Evolutionary conservation across 2,113 vertebrate genomes (phyloP), one percentile per base, ranked within the genome.

Genomic region (Plestiodon gilberti): DNA sequence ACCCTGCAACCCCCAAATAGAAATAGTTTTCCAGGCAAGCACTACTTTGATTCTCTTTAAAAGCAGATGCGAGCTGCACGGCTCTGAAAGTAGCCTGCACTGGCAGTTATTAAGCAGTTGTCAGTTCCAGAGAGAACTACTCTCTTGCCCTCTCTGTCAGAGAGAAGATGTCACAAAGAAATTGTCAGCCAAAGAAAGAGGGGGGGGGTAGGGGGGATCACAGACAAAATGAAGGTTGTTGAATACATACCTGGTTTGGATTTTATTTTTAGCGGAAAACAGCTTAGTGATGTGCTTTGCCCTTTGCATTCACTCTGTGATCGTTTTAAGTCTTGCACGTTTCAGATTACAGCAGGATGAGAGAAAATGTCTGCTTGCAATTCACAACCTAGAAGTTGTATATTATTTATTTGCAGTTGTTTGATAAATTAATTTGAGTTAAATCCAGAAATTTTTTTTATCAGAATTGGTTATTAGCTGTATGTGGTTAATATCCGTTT

Each of bases 151-250:
- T 91, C 48, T 1, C 3, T 89, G 10, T 82, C 88, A 84, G 88
- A 94, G 40, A 84, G 81, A 88, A 91, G 80, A 17, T 88, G 2
- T 52, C 89, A 85, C 4, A 93, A 90, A 89, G 85, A 91, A 88
- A 76, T 85, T 48, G 2, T 1, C 33, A 85, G 14, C 52, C 43
- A 79, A 71, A 83, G 80, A 85, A 5, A 67, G 73, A 87, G n/a
- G 92, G 40, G 30, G 3, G 3, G 7, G 83, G 77, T 78, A 9
- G 78, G 17, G 43, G 7, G 25, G 59, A 81, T 67, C 11, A 25
- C 70, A 65, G 73, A 87, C 22, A 69, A 90, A 84, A 57, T 73
- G 33, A 90, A 78, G 80, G 10, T n/a, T 57, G 57, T 25, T 87
- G 30, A 14, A 89, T 9, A 87, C 88, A 87, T 75, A 79, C 1